Base-by-base conservation (phyloP, 2,888 invertebrate genomes). In the Oscheius myriophilus region DNA sequence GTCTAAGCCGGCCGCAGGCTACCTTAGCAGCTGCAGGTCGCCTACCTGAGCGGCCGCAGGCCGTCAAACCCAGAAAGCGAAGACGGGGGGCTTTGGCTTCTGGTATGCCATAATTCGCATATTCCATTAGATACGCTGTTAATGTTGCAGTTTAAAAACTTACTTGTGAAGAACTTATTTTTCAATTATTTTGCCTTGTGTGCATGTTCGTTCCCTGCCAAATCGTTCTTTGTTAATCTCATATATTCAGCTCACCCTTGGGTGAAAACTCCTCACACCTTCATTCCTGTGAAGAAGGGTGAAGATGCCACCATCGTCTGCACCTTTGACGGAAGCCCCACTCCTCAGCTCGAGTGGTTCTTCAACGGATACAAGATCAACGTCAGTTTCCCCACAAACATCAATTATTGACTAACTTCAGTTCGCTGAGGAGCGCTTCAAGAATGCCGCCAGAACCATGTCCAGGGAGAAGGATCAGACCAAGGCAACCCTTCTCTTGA, bases 341-440 rank as follows among this genome's bases (percentile, higher is more conserved):
- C 71, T 54, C 83, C 83, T 9, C 73, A 73, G 67, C 70, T 77
- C 67, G 81, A 82, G 57, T 83, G 83, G 83, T 66, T 73, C 52
- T 81, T 80, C 76, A 81, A 83, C 67, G 80, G 79, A 26, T 79
- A 76, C 69, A 78, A 75, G 61, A 73, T 83, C 53, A 77, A 79
- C 54, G 83, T 83, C 59, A 64, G 71, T 54, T 21, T n/a, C 21
- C 3, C 26, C 23, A 11, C 4, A 49, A 33, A 23, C 7, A 12
- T 23, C 6, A n/a, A 14, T 42, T 21, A 51, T 26, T 21, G n/a
- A 45, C n/a, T 25, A 26, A 11, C 9, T 72, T 49, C 69, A 77
- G 77, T 69, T 72, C 69, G 61, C 68, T 43, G 77, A 77, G 53
- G 68, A 70, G 18, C 68, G 70, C 53, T 77, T 77, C 72, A 67